Base-by-base conservation (phyloP, 2,797 vertebrate genomes). In the Hypotaenidia okinawae region DNA sequence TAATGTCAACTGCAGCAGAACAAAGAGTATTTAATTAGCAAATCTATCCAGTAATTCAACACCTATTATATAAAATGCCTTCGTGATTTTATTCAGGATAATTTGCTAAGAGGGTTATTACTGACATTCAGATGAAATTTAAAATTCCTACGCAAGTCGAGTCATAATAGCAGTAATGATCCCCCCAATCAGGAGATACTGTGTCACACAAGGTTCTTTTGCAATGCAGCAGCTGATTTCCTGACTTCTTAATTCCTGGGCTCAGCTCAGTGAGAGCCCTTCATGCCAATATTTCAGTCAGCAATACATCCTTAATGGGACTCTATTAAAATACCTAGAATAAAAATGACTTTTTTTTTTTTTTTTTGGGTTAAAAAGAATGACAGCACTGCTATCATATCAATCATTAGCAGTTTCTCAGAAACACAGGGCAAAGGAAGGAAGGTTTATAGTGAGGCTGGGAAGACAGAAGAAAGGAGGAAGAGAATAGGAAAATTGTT, bases 51-150 rank as follows among this genome's bases (percentile, higher is more conserved):
- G 98, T 98, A 98, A 98, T 98, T 98, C 98, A 98, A 98, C 98
- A 98, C 98, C 98, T 98, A 98, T 98, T 98, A 98, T 98, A 98
- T 98, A 98, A 98, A 99, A 98, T 98, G 98, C 98, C 98, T 99
- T 99, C 98, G 98, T 99, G 99, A 99, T 99, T 99, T 99, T 98
- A 98, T 99, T 99, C 98, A 98, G 98, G 98, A 99, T 99, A 99
- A 99, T 99, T 99, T 98, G 99, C 98, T 98, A 99, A 99, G 99
- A 99, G 99, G 99, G 98, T 99, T 99, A 99, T 99, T 99, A 99
- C 98, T 98, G 98, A 97, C 98, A 98, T 99, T 99, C 98, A 99
- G 98, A 99, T 98, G 98, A 98, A 98, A 98, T 98, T 99, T 99
- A 98, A 98, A 99, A 98, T 99, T 98, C 98, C 98, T 98, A 98